These are phyloP conservation scores for Nomada lathburiana DNA, from an alignment of 2,888 invertebrate species.

Conservation along the genomic window DNA sequence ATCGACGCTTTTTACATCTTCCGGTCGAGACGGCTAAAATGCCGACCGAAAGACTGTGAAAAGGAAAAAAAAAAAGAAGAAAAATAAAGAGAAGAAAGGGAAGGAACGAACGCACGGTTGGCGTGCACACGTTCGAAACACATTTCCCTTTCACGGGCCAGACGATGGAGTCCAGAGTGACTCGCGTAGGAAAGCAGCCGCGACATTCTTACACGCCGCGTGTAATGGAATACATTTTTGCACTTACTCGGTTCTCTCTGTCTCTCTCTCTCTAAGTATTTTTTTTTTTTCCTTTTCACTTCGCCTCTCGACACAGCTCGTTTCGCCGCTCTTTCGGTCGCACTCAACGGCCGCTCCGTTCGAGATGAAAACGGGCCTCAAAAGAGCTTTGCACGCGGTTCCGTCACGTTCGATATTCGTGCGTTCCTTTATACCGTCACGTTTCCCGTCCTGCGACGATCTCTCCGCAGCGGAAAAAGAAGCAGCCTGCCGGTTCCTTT, in stretches of 20 bases:
- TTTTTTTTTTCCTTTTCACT: neutral
- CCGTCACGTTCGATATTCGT: slow-evolving; percentile 70
- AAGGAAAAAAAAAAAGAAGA: neutral
- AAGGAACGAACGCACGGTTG: neutral
- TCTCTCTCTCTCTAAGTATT: neutral
- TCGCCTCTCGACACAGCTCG: slow-evolving; percentile 8
- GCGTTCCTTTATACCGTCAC: slow-evolving; percentile 68
- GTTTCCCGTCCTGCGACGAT: slow-evolving; percentile 50
- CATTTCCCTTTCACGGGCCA: slow-evolving; percentile 15
- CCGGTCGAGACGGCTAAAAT: neutral
- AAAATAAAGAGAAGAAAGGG: neutral
- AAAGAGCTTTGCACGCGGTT: slow-evolving; percentile 70
- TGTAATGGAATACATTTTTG: slow-evolving; percentile 68
- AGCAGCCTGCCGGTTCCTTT: slow-evolving; percentile 16
- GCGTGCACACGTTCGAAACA: slow-evolving; percentile 8
- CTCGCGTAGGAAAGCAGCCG: slow-evolving; percentile 13
- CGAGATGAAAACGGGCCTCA: slow-evolving; percentile 70
- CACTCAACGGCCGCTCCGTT: slow-evolving; percentile 37
- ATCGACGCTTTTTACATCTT: neutral
- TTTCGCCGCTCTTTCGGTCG: slow-evolving; percentile 20
- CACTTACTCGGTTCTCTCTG: slow-evolving; percentile 17
- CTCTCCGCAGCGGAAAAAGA: slow-evolving; percentile 33
- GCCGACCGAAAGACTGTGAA: neutral
- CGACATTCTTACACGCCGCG: slow-evolving; percentile 47
- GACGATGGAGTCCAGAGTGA: slow-evolving; percentile 28